These are phyloP conservation scores for Campaea margaritaria DNA, from an alignment of 2,888 invertebrate species.

Conservation along the genomic window DNA sequence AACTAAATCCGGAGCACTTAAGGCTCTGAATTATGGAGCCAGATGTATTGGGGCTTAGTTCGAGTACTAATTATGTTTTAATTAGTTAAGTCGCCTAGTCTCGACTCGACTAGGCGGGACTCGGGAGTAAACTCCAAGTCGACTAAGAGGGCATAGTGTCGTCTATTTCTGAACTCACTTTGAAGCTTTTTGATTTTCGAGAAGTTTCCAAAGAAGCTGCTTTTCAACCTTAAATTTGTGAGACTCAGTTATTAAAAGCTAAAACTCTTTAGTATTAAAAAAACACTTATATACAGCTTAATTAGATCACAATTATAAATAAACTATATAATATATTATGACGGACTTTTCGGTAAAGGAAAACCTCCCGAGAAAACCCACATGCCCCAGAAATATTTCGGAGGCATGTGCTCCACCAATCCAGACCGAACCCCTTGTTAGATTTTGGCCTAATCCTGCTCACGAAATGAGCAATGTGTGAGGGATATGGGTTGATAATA, in stretches of 20 bases:
- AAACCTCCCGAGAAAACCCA: too few relatives aligned
- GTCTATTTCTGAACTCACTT: slow-evolving; percentile 7
- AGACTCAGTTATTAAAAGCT: neutral
- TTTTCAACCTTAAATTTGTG: neutral
- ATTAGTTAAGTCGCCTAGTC: slow-evolving; percentile 16
- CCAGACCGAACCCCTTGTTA: too few relatives aligned
- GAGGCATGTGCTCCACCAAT: too few relatives aligned
- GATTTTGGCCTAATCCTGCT: too few relatives aligned
- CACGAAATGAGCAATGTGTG: too few relatives aligned
- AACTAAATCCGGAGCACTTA: slow-evolving; percentile 8
- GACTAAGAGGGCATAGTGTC: slow-evolving; percentile 1
- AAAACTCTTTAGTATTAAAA: neutral
- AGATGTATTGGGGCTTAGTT: slow-evolving; percentile 13
- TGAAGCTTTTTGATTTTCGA: slow-evolving; percentile 1
- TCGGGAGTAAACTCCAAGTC: neutral
- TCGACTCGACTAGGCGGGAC: neutral
- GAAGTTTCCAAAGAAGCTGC: neutral
- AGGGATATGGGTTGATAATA: too few relatives aligned
- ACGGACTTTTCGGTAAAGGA: too few relatives aligned
- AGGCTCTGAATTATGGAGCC: slow-evolving; percentile 8
- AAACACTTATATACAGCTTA: too few relatives aligned
- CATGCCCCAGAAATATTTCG: too few relatives aligned
- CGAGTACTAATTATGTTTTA: slow-evolving; percentile 14
- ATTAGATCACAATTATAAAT: too few relatives aligned
- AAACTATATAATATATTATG: too few relatives aligned